These are phyloP conservation scores for Iguana delicatissima DNA, from an alignment of 2,797 vertebrate species.

Conservation along the genomic window DNA sequence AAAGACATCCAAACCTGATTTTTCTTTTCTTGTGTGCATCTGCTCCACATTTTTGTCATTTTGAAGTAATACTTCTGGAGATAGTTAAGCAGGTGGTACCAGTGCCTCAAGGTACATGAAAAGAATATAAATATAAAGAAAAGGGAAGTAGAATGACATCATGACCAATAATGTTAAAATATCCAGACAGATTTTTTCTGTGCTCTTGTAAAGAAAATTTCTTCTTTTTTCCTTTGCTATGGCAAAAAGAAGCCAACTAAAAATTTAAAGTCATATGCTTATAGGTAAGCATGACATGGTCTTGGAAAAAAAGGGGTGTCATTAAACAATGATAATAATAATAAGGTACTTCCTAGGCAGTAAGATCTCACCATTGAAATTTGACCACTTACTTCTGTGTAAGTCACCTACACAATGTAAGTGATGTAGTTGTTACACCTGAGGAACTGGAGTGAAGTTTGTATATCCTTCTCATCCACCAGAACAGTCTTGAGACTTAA, in stretches of 20 bases:
- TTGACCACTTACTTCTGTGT: neutral
- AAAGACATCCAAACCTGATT: conserved; percentile 31
- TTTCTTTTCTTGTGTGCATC: conserved; percentile 48
- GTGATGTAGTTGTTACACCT: no score
- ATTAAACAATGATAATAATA: no score
- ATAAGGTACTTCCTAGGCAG: neutral
- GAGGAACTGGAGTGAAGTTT: neutral
- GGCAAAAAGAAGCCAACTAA: neutral
- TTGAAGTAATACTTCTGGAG: conserved; percentile 52
- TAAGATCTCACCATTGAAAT: neutral
- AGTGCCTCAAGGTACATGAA: conserved; percentile 30
- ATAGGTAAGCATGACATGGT: neutral
- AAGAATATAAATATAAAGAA: conserved; percentile 25
- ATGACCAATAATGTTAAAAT: neutral
- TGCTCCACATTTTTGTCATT: conserved; percentile 59
- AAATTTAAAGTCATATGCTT: neutral
- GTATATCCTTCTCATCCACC: no score
- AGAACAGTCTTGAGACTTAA: neutral
- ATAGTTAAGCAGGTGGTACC: conserved; percentile 22
- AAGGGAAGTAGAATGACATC: neutral
- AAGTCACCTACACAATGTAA: neutral
- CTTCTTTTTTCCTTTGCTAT: neutral
- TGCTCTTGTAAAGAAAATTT: neutral
- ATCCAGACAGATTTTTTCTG: neutral
- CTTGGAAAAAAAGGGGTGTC: no score